Percentiles rank a stretch among this genome's conserved stretches.
Evolutionary conservation across 2,888 invertebrate genomes (phyloP).

Genomic region (Euplagia quadripunctaria): DNA sequence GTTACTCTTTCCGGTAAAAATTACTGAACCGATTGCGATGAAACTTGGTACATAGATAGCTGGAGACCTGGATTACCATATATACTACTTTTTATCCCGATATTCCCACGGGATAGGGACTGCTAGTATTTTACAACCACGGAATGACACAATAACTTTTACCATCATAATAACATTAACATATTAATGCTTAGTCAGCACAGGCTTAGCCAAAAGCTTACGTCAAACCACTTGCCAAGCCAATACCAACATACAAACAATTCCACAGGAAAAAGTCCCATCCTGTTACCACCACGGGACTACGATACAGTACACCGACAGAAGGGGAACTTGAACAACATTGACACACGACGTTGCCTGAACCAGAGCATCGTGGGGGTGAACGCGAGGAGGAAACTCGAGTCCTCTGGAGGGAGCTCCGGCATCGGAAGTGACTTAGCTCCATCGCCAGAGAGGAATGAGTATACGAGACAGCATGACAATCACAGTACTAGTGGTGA

Average conservation of each 20-base stretch:
- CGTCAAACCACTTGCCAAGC: neutral
- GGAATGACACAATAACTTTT: neutral
- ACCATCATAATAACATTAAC: neutral
- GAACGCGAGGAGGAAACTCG: constrained; percentile 83
- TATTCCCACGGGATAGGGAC: too few relatives aligned
- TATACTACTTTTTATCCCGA: too few relatives aligned
- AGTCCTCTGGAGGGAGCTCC: constrained; percentile 93
- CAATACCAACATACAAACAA: constrained; percentile 6
- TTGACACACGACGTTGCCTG: constrained; percentile 88
- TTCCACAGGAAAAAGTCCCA: constrained; percentile 88
- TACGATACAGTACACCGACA: constrained; percentile 96
- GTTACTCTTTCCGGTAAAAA: too few relatives aligned
- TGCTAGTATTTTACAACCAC: neutral
- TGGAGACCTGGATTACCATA: too few relatives aligned
- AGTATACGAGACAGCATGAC: constrained; percentile 82
- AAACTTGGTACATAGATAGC: too few relatives aligned
- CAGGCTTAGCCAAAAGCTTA: neutral
- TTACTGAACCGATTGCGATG: too few relatives aligned
- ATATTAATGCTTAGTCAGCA: neutral
- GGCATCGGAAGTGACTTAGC: constrained; percentile 96
- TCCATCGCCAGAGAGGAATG: constrained; percentile 91
- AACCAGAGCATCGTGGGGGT: constrained; percentile 89
- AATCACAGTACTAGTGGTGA: constrained; percentile 89
- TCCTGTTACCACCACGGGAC: constrained; percentile 96
- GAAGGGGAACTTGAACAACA: constrained; percentile 82